Percentiles rank a stretch among this genome's conserved stretches.
Evolutionary conservation across 1,140 invertebrate genomes (phyloP).

Genomic region (Chymomyza costata): DNA sequence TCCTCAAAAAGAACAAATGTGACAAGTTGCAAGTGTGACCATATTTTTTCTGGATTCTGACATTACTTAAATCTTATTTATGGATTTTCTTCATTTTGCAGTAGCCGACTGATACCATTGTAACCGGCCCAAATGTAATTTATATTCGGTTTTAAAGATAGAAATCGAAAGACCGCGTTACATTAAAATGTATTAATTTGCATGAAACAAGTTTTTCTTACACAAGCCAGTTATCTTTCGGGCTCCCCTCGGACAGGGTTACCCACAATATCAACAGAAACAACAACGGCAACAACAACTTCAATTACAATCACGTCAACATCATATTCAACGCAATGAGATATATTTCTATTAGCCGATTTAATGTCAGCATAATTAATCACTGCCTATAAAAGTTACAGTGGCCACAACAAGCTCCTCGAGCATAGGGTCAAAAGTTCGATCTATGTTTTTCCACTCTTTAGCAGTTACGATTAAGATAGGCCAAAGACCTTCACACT

Average conservation of each 20-base stretch:
- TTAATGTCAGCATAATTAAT: slow-evolving; percentile 74
- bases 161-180: no score
- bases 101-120: no score
- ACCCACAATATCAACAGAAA: slow-evolving; percentile 49
- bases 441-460: slow-evolving; percentile 12
- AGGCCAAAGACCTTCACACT: slow-evolving; percentile 58
- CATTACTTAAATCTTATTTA: no score
- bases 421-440: slow-evolving; percentile 57
- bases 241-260: slow-evolving; percentile 49
- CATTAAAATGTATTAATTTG: no score
- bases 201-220: no score
- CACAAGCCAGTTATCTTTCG: no score
- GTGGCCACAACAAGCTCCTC: slow-evolving; percentile 22
- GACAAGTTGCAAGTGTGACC: no score
- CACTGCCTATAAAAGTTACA: slow-evolving; percentile 56
- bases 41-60: no score
- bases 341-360: slow-evolving; percentile 74
- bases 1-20: no score
- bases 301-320: slow-evolving; percentile 72
- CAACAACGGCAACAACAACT: slow-evolving; percentile 44
- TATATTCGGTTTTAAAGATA: no score
- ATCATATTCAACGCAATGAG: slow-evolving; percentile 69
- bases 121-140: no score
- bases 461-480: slow-evolving; percentile 14
- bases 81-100: no score